phyloP scores from a whole-genome alignment of 2,888 invertebrate genomes.

The Hyposoter didymator region DNA sequence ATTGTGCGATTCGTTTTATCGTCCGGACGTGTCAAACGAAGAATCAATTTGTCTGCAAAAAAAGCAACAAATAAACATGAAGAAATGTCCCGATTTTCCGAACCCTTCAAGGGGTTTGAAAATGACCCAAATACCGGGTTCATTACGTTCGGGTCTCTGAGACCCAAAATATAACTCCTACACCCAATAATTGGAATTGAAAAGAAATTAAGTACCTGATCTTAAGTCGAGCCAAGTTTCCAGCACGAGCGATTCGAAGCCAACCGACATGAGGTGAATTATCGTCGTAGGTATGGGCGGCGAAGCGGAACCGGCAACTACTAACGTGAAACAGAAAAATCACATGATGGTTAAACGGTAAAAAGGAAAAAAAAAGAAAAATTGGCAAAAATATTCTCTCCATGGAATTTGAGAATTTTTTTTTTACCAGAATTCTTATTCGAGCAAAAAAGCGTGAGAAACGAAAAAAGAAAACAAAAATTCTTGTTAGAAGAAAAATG shows the following conservation, averaged over 20 bases:
- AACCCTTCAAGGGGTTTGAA: too few relatives aligned
- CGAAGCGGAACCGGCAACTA: conserved; percentile 79
- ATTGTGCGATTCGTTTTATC: conserved; percentile 85
- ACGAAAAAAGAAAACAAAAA: neutral
- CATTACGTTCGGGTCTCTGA: neutral
- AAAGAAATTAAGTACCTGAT: conserved; percentile 78
- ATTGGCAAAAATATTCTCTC: neutral
- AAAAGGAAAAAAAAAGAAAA: neutral
- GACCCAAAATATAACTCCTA: neutral
- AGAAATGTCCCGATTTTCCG: neutral
- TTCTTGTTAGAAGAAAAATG: neutral
- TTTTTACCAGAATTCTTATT: neutral
- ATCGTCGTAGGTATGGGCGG: conserved; percentile 81
- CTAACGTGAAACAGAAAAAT: conserved; percentile 66
- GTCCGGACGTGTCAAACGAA: conserved; percentile 86
- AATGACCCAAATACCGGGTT: too few relatives aligned
- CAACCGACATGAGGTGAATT: conserved; percentile 87
- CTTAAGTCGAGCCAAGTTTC: conserved; percentile 87
- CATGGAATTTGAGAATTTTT: neutral
- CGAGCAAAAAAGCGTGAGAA: neutral
- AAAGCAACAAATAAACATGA: neutral
- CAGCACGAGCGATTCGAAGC: conserved; percentile 87
- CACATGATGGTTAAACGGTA: neutral
- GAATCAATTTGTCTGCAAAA: conserved; percentile 84
- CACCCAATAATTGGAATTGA: too few relatives aligned